Conservation (phyloP, 1,140 invertebrate genomes). For the Bombus huntii region DNA sequence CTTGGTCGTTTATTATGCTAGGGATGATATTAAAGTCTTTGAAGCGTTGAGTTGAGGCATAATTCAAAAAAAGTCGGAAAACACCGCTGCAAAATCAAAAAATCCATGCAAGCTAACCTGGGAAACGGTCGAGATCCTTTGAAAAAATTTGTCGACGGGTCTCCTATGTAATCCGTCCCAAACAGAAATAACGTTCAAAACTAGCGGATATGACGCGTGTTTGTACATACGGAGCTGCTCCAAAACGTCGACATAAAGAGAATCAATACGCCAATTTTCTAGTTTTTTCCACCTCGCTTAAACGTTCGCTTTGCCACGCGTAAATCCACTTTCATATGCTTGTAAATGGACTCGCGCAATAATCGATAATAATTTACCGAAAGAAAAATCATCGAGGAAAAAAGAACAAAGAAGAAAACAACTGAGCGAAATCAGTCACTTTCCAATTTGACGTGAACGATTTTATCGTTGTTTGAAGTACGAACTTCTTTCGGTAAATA, state of each 20-base stretch:
- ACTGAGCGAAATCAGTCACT: not conserved
- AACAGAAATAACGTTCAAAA: constrained; percentile 12
- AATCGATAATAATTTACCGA: constrained; percentile 4
- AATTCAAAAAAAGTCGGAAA: too few species aligned
- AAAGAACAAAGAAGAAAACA: not conserved
- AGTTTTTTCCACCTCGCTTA: not conserved
- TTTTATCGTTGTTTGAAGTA: not conserved
- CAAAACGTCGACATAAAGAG: constrained; percentile 1
- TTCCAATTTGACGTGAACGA: not conserved
- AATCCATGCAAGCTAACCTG: too few species aligned
- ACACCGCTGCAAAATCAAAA: too few species aligned
- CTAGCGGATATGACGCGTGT: not conserved
- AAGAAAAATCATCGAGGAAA: too few species aligned
- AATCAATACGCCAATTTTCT: constrained; percentile 8
- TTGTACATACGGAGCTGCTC: not conserved
- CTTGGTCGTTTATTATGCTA: too few species aligned
- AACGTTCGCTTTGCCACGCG: too few species aligned
- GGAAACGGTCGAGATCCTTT: too few species aligned
- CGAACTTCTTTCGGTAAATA: constrained; percentile 7
- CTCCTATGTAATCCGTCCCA: not conserved
- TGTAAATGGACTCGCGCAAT: not conserved
- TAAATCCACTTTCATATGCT: not conserved
- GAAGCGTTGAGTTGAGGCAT: too few species aligned
- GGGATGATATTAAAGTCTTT: too few species aligned
- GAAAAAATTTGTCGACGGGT: too few species aligned